Conservation (phyloP, 2,888 invertebrate species). For the Teinopalpus imperialis region DNA sequence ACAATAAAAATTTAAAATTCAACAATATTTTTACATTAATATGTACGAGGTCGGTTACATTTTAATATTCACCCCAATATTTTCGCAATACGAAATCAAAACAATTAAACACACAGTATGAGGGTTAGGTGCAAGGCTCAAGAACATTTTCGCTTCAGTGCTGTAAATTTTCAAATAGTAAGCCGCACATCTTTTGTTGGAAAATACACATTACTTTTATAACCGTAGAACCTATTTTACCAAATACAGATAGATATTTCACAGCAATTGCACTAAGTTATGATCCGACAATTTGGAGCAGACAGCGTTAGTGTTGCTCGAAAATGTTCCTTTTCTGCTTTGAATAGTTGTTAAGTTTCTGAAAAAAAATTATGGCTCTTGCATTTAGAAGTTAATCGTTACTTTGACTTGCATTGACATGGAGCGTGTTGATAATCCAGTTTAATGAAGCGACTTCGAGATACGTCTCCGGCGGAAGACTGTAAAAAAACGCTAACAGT, state of each 20-base stretch:
- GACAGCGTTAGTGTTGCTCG: slow-evolving; percentile 51
- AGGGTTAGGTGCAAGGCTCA: slow-evolving; percentile 54
- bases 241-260: slow-evolving; percentile 49
- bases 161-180: slow-evolving; percentile 30
- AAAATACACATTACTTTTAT: slow-evolving; percentile 26
- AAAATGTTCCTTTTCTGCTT: slow-evolving; percentile 56
- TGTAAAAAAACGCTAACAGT: slow-evolving; percentile 66
- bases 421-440: slow-evolving; percentile 74
- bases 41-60: slow-evolving; percentile 20
- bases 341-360: slow-evolving; percentile 39
- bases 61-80: slow-evolving; percentile 64
- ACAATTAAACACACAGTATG: slow-evolving; percentile 71
- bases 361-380: slow-evolving; percentile 41
- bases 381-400: slow-evolving; percentile 52
- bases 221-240: slow-evolving; percentile 41
- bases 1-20: slow-evolving; percentile 1
- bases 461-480: slow-evolving; percentile 67
- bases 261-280: slow-evolving; percentile 60
- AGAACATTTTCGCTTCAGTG: slow-evolving; percentile 61
- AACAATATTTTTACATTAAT: slow-evolving; percentile 16
- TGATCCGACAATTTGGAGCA: slow-evolving; percentile 65
- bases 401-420: slow-evolving; percentile 62
- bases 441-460: slow-evolving; percentile 75
- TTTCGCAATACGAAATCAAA: slow-evolving; percentile 68
- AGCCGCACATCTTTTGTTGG: neutral